Base-by-base conservation (phyloP, 2,888 invertebrate genomes). In the Acleris sparsana region DNA sequence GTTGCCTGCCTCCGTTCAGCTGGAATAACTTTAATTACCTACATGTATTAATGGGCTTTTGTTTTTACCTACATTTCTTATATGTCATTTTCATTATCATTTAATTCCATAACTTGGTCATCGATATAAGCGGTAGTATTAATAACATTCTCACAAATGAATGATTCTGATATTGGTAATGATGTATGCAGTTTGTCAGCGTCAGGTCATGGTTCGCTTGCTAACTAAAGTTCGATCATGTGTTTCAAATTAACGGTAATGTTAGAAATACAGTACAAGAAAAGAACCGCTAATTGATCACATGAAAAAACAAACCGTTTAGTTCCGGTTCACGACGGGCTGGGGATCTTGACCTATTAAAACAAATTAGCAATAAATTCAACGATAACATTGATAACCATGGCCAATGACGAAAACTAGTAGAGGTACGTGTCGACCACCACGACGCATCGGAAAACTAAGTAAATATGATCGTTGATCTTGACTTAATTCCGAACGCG, bases 281-380 rank as follows among this genome's bases (percentile, higher is more conserved):
- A 7, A 46, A 9, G 17, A 20, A 43, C 22, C 25, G 49, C 46
- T 39, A 59, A 49, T 48, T 11, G 29, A 4, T 44, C 22, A 46
- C 6, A 39, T 20, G 53, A 46, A 58, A 46, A 46, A 62, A 51
- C 29, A 22, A 25, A 16, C 52, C 53, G 52, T 33, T 53, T 44
- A 59, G 33, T 48, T 57, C 57, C 18, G 52, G 25, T 61, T 44
- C 18, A 18, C 18, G 16, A 56, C 29, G 46, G 43, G 49, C 17
- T 16, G 20, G 43, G 25, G 25, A 53, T 62, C 61, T 57, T 57
- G 61, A 66, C 61, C 57, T 53, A 53, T 65, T 39, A 66, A 66
- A 64, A 29, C 44, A 9, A 6, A 44, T 29, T 61, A 65, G 57
- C 62, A 66, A 66, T 52, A 39, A 22, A 29, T 57, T 57, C 61